Base-by-base conservation (phyloP, 2,113 vertebrate genomes). In the Stomatorhinus ivindoensis region DNA sequence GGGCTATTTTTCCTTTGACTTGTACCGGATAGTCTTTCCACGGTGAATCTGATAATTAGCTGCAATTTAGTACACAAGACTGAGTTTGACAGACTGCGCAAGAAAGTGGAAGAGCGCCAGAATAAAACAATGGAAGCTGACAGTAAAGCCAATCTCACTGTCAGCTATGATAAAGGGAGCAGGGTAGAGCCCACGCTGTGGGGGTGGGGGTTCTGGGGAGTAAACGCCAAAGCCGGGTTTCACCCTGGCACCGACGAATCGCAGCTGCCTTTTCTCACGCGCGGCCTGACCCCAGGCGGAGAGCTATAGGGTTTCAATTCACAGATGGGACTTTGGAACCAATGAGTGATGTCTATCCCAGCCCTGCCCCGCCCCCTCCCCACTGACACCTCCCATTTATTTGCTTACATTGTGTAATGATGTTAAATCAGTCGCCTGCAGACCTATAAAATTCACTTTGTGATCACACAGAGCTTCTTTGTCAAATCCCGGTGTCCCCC, bases 291-390 rank as follows among this genome's bases (percentile, higher is more conserved):
- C 89, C 19, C 17, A 55, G 47, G 84, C 13, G 19, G 47, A 35
- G 8, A 46, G 83, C 24, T 35, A 46, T 65, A 69, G 42, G 39
- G n/a, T 69, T 87, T 87, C 58, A 53, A 76, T 89, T 76, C 46
- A 51, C 89, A 87, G 89, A 89, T 89, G 65, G 46, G 44, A 69
- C 87, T 89, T 86, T 48, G 39, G 48, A 85, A 58, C 51, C 53
- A 86, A 39, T 89, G 27, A 51, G 39, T 53, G 46, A 51, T 47
- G 55, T 27, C 85, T 42, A 58, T 51, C n/a, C 19, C 50, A 50
- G 9, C 44, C 9, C 42, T 11, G 21, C 35, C 35, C 80, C 80
- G 17, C 21, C 82, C 8, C 80, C 11, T 5, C n/a, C 55, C 35
- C 73, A 42, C 35, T 19, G 73, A 39, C 17, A 17, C 73, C 21